Evolutionary conservation across 1,140 invertebrate species (phyloP), one percentile per base, ranked within the genome.

Genomic region (Contarinia nasturtii): DNA sequence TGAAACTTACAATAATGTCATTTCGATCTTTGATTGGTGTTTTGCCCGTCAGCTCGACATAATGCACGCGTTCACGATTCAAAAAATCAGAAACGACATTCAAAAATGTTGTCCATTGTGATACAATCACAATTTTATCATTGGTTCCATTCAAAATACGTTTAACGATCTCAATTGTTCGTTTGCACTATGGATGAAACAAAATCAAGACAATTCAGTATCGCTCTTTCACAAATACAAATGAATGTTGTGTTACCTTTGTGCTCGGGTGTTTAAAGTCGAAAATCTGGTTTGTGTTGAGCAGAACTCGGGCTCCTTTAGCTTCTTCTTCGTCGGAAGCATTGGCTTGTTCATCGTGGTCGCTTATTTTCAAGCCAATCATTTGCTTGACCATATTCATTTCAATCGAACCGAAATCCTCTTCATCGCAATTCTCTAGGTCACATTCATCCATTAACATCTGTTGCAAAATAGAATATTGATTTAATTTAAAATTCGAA

Each of bases 111-210:
- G 83, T 79, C 86, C 86, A 93, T 57, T 92, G 86, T 0, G 87
- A 91, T 1, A 93, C 85, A 7, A 92, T 69, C 2, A 92, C 77
- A n/a, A 73, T 70, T 57, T 86, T 86, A 48, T 86, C 80, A n/a
- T 64, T 60, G 53, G 55, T 54, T 18, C 52, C 21, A 17, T 80
- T 54, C n/a, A 82, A 63, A 12, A 12, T 68, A 41, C 73, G 59
- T 40, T 72, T 54, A 0, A 84, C 53, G 33, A 71, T 69, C 7
- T 76, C 60, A 38, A 84, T 57, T 5, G 82, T 67, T 2, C 68
- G 66, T 10, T 64, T 56, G 34, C 85, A 74, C 73, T 76, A 48
- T 45, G 58, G 59, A 46, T 50, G 47, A n/a, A n/a, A n/a, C n/a
- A n/a, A n/a, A n/a, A n/a, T n/a, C n/a, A n/a, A n/a, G n/a, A n/a